A percentile compares a stretch with the other conserved stretches of the same genome.
Evolutionary conservation across 2,113 vertebrate species (phyloP).

Genomic region (Aegypius monachus): DNA sequence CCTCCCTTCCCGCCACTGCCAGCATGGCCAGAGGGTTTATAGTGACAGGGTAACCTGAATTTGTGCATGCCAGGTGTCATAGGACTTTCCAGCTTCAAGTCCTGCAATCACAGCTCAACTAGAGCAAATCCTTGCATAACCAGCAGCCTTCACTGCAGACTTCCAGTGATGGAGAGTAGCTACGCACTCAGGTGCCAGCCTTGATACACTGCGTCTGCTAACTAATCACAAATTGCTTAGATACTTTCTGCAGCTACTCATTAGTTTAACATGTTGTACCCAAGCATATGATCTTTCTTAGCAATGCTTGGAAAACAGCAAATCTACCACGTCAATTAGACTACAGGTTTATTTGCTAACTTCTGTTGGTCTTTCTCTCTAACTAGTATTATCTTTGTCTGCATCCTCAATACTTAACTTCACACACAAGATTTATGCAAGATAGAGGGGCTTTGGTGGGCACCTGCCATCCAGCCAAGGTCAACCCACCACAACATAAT

Average conservation of each 20-base stretch:
- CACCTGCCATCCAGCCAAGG: background rate
- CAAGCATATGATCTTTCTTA: background rate
- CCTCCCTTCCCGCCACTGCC: background rate
- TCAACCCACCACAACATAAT: background rate
- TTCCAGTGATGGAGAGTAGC: background rate
- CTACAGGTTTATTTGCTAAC: background rate
- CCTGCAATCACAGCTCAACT: background rate
- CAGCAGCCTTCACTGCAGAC: background rate
- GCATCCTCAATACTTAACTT: background rate
- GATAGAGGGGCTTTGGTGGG: background rate
- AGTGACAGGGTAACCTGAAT: background rate
- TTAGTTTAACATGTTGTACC: background rate
- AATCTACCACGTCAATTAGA: background rate
- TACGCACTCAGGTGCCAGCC: background rate
- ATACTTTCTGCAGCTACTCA: background rate
- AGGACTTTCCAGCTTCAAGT: background rate
- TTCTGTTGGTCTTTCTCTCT: background rate
- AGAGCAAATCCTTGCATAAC: background rate
- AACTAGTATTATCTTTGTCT: background rate
- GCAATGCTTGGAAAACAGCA: background rate
- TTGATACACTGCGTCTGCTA: background rate
- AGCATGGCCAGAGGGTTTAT: background rate
- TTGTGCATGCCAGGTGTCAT: background rate
- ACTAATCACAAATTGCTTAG: background rate
- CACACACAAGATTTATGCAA: background rate